Conservation (phyloP, 2,888 invertebrate genomes). For the Linyphia triangularis region DNA sequence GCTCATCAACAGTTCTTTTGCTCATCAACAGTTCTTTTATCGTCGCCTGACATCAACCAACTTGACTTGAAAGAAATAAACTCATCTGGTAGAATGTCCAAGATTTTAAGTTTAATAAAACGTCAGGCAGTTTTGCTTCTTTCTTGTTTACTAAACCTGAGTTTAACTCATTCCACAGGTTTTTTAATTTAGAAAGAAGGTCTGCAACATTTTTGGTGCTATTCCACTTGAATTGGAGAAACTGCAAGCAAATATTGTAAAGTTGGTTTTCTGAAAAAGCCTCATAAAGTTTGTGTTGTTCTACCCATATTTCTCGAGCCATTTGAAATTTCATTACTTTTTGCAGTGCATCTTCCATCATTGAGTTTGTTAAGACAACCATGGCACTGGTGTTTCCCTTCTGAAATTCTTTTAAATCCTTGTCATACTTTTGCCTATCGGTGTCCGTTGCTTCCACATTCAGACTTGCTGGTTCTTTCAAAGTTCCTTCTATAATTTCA, state of each 20-base stretch:
- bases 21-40: conserved; percentile 18
- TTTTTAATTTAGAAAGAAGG: conserved; percentile 50
- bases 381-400: background rate
- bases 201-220: conserved; percentile 7
- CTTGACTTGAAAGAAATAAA: conserved; percentile 48
- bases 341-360: conserved; percentile 37
- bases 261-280: conserved; percentile 50
- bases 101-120: conserved; percentile 14
- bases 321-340: conserved; percentile 22
- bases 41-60: conserved; percentile 15
- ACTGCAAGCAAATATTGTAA: conserved; percentile 40
- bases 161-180: conserved; percentile 46
- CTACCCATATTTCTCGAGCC: conserved; percentile 28
- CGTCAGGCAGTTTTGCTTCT: background rate
- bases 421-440: background rate
- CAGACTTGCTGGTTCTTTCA: conserved; percentile 2
- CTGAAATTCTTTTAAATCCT: background rate
- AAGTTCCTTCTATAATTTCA: background rate
- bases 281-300: conserved; percentile 36
- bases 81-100: conserved; percentile 9
- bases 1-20: too few species aligned
- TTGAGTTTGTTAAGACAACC: conserved; percentile 21
- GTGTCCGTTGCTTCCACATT: too few species aligned
- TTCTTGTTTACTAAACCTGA: background rate
- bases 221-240: conserved; percentile 49